These are phyloP conservation scores for Flexamia atlantica DNA, from an alignment of 2,888 invertebrate species.

Conservation along the genomic window DNA sequence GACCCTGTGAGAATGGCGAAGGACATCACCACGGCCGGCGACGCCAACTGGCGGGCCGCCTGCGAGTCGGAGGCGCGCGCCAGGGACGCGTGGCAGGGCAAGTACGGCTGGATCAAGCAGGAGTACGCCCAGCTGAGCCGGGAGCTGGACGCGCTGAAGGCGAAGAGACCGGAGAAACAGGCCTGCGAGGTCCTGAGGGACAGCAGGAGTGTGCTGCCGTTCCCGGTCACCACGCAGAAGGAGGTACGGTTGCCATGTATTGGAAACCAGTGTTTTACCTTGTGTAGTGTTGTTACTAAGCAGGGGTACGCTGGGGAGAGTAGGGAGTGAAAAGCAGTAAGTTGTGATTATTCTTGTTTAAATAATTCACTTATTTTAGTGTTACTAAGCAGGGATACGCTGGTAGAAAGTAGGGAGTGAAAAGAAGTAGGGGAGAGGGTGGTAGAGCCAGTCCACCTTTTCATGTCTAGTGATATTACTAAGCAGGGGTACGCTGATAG, in stretches of 20 bases:
- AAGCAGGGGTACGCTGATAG: too few species aligned
- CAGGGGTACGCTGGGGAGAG: too few species aligned
- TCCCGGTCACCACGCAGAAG: slow-evolving; percentile 50
- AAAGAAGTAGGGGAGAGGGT: too few species aligned
- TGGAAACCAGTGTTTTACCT: too few species aligned
- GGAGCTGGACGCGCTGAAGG: slow-evolving; percentile 51
- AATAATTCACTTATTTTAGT: too few species aligned
- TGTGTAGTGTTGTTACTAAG: too few species aligned
- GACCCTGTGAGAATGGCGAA: slow-evolving; percentile 5
- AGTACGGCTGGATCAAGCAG: slow-evolving; percentile 51
- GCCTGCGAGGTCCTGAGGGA: slow-evolving; percentile 10
- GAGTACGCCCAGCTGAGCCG: slow-evolving; percentile 35
- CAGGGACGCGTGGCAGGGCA: slow-evolving; percentile 52
- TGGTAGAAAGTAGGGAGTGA: too few species aligned
- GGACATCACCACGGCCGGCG: slow-evolving; percentile 50
- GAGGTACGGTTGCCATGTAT: background rate
- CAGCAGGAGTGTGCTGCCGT: slow-evolving; percentile 48
- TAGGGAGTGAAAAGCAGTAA: too few species aligned
- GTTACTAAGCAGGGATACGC: too few species aligned
- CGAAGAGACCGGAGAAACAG: background rate
- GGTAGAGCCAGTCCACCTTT: too few species aligned
- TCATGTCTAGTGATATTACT: too few species aligned
- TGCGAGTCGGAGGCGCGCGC: slow-evolving; percentile 55
- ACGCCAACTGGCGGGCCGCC: slow-evolving; percentile 60
- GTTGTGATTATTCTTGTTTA: too few species aligned